A percentile compares a stretch with the other conserved stretches of the same genome.
Conservation (phyloP, 2,888 invertebrate species). For the Lasioglossum marginatum region DNA sequence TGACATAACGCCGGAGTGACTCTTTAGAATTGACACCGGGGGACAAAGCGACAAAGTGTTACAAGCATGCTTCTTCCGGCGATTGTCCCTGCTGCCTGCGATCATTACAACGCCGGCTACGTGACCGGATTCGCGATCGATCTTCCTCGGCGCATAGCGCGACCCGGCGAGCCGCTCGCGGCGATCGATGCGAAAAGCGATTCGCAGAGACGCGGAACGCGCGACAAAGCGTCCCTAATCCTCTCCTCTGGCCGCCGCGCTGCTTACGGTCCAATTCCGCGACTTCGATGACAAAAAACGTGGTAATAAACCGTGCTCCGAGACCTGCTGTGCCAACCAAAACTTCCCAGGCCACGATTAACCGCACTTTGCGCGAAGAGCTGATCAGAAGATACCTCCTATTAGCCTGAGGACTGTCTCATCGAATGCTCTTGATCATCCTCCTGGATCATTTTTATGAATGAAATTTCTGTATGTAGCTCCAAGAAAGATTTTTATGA, state of each 20-base stretch:
- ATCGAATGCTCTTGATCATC: too few relatives aligned
- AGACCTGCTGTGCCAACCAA: too few relatives aligned
- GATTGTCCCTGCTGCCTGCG: slow-evolving; percentile 44
- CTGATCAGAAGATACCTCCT: neutral
- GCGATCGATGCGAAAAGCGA: slow-evolving; percentile 38
- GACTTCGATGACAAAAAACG: slow-evolving; percentile 2
- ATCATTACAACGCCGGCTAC: slow-evolving; percentile 44
- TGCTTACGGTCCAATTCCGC: slow-evolving; percentile 11
- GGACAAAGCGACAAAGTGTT: slow-evolving; percentile 55
- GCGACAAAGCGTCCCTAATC: slow-evolving; percentile 9
- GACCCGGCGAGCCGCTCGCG: neutral
- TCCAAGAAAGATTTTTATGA: too few relatives aligned
- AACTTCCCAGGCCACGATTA: neutral
- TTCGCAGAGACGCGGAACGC: neutral
- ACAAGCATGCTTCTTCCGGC: slow-evolving; percentile 58
- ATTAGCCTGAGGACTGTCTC: too few relatives aligned
- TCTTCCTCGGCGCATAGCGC: slow-evolving; percentile 7
- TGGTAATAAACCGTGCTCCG: neutral
- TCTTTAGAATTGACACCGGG: slow-evolving; percentile 40
- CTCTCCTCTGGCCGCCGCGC: neutral
- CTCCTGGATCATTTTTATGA: too few relatives aligned
- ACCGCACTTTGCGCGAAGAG: neutral
- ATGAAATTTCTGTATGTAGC: too few relatives aligned
- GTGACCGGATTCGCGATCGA: slow-evolving; percentile 50
- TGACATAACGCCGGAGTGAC: slow-evolving; percentile 46